Evolutionary conservation across 2,888 invertebrate genomes (phyloP), one percentile per base, ranked within the genome.

Genomic region (Plebejus melissa): DNA sequence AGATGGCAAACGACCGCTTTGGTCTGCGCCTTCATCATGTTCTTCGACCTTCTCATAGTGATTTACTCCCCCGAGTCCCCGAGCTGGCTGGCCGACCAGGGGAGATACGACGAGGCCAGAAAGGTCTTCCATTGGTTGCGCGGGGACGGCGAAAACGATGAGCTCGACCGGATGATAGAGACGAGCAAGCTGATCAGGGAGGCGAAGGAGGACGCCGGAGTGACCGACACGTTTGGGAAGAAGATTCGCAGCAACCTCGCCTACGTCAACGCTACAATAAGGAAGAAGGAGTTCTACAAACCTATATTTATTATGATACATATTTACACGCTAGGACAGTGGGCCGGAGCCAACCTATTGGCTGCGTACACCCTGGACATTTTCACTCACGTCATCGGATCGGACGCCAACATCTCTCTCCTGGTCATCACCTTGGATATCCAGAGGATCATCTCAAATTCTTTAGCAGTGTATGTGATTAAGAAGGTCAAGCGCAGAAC

Each of bases 1-100:
- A 81, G 87, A 13, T 96, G 95, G 95, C 88, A 94, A 80, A 84
- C 84, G 0, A 91, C 94, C 2, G 94, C 95, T 0, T 82, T 94
- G 1, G 83, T 95, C 4, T 93, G 93, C 76, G 88, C 90, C 0
- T 77, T 84, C 4, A 83, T 94, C 38, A 91, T 94, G 0, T 81
- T 94, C 4, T 79, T 90, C 3, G 90, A 94, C 50, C 83, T 95
- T 38, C 57, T 88, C 1, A 86, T 90, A 46, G 86, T 89, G 0
- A 79, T 87, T 11, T 85, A 83, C 71, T 89, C 90, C 0, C 95
- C 95, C 0, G 96, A 96, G 86, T 94, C 96, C 0, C 96, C 96
- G 0, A 93, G 93, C 77, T 96, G 95, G 95, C 82, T 96, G 57
- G 90, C 95, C 0, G 91, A 94, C 46, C 94, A 94, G 78, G 94